Base-by-base conservation (phyloP, 2,113 vertebrate species). In the Microcebus murinus region DNA sequence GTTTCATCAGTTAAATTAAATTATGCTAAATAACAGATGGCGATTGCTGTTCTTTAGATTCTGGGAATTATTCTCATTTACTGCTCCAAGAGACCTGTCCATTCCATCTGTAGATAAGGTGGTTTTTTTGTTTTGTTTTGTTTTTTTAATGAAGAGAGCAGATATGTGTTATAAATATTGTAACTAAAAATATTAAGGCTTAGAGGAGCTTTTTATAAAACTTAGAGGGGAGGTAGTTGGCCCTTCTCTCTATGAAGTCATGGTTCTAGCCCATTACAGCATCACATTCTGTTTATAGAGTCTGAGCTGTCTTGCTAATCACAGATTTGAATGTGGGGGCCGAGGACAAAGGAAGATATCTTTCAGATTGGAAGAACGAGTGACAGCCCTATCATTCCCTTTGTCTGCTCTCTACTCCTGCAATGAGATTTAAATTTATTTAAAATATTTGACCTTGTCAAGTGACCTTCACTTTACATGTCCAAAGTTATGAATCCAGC, bases 371-470 rank as follows among this genome's bases (percentile, higher is more conserved):
- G 65, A 96, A 93, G 79, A 61, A 0, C 1, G 34, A 94, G 11
- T 92, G 93, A 95, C 86, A 96, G 61, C 48, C 55, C 73, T 86
- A 27, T 95, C 59, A 68, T 81, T 61, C 77, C 14, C 52, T 82
- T n/a, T 61, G 81, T 91, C 52, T 8, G 12, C 23, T 92, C 11
- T 91, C 52, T 70, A 50, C 20, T 74, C 55, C 29, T 90, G 59
- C 34, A 36, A 70, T 71, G 76, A 45, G 31, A 87, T 95, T 91
- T 87, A 96, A 73, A 94, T 96, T 68, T 93, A 94, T 96, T 95
- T 95, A 96, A 96, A 97, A 93, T 91, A 96, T 70, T 91, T 96
- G 91, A 96, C 97, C 90, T 79, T 91, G 93, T 89, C 96, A 96
- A 94, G 67, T 14, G 42, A 85, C 36, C 83, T 68, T 80, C 86